A percentile compares a stretch with the other conserved stretches of the same genome.
Conservation (phyloP, 2,888 invertebrate species). For the Cheilosia impressa region DNA sequence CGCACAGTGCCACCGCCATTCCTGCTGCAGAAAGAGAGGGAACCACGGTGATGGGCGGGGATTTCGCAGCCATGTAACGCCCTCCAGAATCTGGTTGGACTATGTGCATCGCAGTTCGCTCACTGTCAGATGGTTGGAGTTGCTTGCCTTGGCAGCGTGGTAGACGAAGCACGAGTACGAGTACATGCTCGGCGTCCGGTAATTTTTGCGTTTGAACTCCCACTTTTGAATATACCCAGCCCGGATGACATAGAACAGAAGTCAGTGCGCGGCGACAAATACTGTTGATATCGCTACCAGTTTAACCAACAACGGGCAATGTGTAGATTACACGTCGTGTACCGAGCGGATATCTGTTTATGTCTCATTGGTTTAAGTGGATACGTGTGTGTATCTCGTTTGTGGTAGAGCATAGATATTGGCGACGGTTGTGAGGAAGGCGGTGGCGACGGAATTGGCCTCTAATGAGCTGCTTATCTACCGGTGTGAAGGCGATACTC, state of each 20-base stretch:
- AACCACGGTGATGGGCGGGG: slow-evolving; percentile 53
- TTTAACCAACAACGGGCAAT: slow-evolving; percentile 68
- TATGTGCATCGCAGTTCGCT: slow-evolving; percentile 46
- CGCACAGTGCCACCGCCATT: not conserved
- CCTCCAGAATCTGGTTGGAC: slow-evolving; percentile 71
- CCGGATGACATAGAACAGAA: slow-evolving; percentile 36
- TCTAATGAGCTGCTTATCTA: slow-evolving; percentile 72
- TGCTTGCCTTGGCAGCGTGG: slow-evolving; percentile 62
- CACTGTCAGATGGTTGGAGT: slow-evolving; percentile 65
- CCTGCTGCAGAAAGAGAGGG: slow-evolving; percentile 36
- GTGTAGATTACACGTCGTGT: slow-evolving; percentile 68
- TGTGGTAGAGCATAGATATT: slow-evolving; percentile 25
- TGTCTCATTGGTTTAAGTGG: slow-evolving; percentile 74
- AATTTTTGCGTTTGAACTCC: slow-evolving; percentile 57
- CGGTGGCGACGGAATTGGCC: slow-evolving; percentile 64
- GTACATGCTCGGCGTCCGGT: slow-evolving; percentile 59
- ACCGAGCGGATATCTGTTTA: slow-evolving; percentile 70
- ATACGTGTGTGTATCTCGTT: slow-evolving; percentile 70
- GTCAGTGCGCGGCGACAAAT: slow-evolving; percentile 70
- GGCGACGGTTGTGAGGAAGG: slow-evolving; percentile 38
- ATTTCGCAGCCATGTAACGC: slow-evolving; percentile 48
- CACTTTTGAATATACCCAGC: slow-evolving; percentile 57
- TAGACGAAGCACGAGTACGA: slow-evolving; percentile 40
- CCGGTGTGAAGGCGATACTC: slow-evolving; percentile 68
- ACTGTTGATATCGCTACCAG: slow-evolving; percentile 70